Base-by-base conservation (phyloP, 2,888 invertebrate species). In the Hypomecis punctinalis region DNA sequence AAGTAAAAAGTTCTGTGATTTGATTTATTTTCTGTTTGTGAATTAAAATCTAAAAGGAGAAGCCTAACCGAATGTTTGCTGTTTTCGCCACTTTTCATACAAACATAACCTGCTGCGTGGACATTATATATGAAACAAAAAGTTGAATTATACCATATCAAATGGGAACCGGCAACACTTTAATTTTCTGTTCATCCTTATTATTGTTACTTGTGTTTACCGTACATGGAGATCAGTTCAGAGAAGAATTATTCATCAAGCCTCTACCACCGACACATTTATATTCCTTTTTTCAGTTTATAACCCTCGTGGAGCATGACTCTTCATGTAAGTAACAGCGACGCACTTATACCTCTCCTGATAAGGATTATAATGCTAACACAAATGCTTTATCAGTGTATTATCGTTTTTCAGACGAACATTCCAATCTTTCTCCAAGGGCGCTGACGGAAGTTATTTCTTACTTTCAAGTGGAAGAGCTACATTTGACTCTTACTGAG, bases 221-320 rank as follows among this genome's bases (percentile, higher is more conserved):
- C 59, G 82, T 82, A 51, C 67, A 70, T 54, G 82, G 86, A 76
- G 98, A 98, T 87, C 94, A 93, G 67, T 98, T 97, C 83, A 94
- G 95, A 68, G 99, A 99, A 93, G 98, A 98, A 91, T 91, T 99
- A 56, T 95, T 97, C 75, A 94, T 99, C 40, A 98, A 97, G 85
- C 97, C 98, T 0, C 88, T 99, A 63, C 94, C 95, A 47, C 96
- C 95, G 77, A 97, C 97, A 66, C 97, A 98, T 91, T 94, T 99
- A 36, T 97, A 98, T 82, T 95, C 97, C 9, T 96, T 97, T 85
- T 98, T 99, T 86, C 98, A 98, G 88, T 99, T 99, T 87, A 95
- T 97, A 35, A 98, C 98, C 5, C 88, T 95, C 74, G 97, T 97
- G 95, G 93, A 94, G 68, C 88, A 91, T 59, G 89, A 91, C 70